phyloP scores from a whole-genome alignment of 2,888 invertebrate genomes.

The Dione vanillae region DNA sequence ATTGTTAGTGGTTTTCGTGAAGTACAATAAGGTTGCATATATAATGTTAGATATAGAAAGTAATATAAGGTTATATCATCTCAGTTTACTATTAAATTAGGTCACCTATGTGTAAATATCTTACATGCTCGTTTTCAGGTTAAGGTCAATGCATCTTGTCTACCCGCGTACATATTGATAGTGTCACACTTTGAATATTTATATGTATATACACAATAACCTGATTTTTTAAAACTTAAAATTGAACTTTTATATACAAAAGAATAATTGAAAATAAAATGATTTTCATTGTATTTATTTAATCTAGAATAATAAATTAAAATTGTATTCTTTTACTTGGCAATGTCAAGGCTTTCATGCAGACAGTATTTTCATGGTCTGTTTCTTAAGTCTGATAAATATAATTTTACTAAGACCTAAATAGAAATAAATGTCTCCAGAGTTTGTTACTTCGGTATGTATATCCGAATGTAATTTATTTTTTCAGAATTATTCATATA shows the following conservation, averaged over 20 bases:
- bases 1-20: too few species aligned
- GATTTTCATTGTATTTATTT: too few species aligned
- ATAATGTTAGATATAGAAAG: too few species aligned
- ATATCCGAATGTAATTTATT: background rate
- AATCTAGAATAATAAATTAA: background rate
- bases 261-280: background rate
- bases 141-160: constrained; percentile 45
- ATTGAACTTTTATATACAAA: background rate
- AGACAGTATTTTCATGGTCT: constrained; percentile 35
- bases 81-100: constrained; percentile 36
- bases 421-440: background rate
- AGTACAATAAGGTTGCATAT: too few species aligned
- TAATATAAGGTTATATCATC: constrained; percentile 7
- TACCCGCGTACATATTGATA: constrained; percentile 38
- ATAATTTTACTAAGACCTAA: background rate
- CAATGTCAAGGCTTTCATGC: constrained; percentile 26
- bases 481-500: background rate
- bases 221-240: background rate
- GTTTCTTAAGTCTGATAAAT: constrained; percentile 26
- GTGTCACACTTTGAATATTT: constrained; percentile 37
- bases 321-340: background rate
- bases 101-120: constrained; percentile 43
- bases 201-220: constrained; percentile 27
- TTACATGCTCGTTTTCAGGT: constrained; percentile 43
- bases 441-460: background rate